Evolutionary conservation across 2,797 vertebrate species (phyloP).

Genomic region (Centropyge bicolor): DNA sequence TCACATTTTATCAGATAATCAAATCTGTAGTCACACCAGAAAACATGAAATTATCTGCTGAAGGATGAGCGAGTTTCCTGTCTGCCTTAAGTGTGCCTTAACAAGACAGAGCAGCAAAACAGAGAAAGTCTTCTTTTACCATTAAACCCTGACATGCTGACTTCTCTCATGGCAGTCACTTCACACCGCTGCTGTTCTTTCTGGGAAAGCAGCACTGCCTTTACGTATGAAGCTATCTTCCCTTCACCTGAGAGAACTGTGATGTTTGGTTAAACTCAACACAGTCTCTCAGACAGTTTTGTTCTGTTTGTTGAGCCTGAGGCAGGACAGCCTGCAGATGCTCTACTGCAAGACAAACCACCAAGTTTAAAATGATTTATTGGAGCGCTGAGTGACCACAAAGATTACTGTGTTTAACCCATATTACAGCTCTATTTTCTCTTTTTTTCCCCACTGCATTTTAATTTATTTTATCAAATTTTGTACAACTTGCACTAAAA

Average conservation of each 20-base stretch:
- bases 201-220: conserved; percentile 3
- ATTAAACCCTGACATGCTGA: not conserved
- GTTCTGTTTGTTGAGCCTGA: conserved; percentile 19
- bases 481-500: too few relatives aligned
- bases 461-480: too few relatives aligned
- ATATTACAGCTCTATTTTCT: not conserved
- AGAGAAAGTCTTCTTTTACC: not conserved
- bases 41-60: not conserved
- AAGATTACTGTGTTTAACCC: not conserved
- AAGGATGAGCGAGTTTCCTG: not conserved
- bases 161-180: not conserved
- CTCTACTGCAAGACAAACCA: not conserved
- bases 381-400: too few relatives aligned
- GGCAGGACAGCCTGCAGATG: not conserved
- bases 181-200: not conserved
- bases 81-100: not conserved
- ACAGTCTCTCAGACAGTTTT: conserved; percentile 16
- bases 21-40: conserved; percentile 9
- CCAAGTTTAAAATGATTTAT: not conserved
- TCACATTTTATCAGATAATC: conserved; percentile 14
- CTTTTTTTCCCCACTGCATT: not conserved
- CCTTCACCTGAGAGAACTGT: not conserved
- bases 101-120: not conserved
- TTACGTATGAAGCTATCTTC: conserved; percentile 28
- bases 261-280: conserved; percentile 37